Conservation (phyloP, 2,113 vertebrate genomes). For the Pleuronectes platessa region DNA sequence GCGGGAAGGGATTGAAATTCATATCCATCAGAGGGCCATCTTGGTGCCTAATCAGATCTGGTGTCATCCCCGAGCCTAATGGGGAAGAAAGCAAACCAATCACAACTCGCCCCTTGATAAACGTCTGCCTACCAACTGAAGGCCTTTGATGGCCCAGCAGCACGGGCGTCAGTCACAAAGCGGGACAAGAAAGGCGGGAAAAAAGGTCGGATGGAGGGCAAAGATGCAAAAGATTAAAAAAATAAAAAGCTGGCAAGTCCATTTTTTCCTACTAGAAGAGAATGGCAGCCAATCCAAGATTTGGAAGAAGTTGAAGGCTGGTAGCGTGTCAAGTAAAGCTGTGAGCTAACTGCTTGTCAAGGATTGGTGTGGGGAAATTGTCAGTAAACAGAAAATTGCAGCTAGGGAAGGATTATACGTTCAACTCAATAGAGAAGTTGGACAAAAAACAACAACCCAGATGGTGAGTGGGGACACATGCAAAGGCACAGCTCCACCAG, state of each 20-base stretch:
- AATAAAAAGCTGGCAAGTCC: conserved; percentile 18
- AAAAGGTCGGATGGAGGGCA: conserved; percentile 41
- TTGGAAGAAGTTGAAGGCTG: conserved; percentile 18
- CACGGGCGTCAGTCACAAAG: conserved; percentile 54
- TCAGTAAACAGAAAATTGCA: conserved; percentile 44
- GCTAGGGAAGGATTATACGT: conserved; percentile 34
- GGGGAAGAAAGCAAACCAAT: conserved; percentile 79
- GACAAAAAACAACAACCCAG: conserved; percentile 41
- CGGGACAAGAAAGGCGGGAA: conserved; percentile 25
- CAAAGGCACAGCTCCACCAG: conserved; percentile 37
- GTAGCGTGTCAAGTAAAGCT: conserved; percentile 41
- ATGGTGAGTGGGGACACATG: conserved; percentile 39
- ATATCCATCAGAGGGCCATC: conserved; percentile 82
- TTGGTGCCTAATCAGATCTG: conserved; percentile 79
- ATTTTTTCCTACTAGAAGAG: conserved; percentile 13
- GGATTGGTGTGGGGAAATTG: conserved; percentile 24
- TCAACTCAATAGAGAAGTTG: conserved; percentile 32
- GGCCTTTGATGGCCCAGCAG: conserved; percentile 48
- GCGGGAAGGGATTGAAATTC: conserved; percentile 80
- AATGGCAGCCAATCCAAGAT: conserved; percentile 31
- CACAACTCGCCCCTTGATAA: conserved; percentile 58
- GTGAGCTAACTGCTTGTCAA: conserved; percentile 49
- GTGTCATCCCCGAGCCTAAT: conserved; percentile 77
- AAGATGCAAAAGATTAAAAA: neutral
- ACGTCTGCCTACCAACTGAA: conserved; percentile 24